A percentile compares a stretch with the other conserved stretches of the same genome.
Evolutionary conservation across 2,113 vertebrate species (phyloP).

Genomic region (Dicerorhinus sumatrensis): DNA sequence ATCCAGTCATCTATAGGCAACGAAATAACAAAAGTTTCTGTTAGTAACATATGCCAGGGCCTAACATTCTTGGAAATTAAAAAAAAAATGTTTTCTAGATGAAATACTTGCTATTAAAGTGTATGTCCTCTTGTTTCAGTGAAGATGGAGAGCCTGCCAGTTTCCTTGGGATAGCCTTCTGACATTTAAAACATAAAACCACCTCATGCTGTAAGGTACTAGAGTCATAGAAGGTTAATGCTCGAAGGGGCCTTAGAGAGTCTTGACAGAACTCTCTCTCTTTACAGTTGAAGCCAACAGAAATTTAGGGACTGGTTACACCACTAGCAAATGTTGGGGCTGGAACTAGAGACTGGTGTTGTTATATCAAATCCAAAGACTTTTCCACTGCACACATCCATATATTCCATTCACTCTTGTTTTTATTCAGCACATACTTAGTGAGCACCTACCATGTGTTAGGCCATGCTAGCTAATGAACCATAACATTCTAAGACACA

Average conservation of each 20-base stretch:
- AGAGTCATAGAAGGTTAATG: not conserved
- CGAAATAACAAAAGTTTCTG: not conserved
- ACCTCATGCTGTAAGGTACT: not conserved
- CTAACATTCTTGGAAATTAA: not conserved
- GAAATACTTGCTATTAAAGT: not conserved
- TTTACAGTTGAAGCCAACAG: not conserved
- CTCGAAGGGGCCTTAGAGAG: not conserved
- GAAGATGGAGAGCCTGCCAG: not conserved
- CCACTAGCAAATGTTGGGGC: not conserved
- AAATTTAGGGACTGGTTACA: not conserved
- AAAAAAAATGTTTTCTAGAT: not conserved
- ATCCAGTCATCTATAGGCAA: not conserved
- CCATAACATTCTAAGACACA: not conserved
- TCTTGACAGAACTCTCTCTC: not conserved
- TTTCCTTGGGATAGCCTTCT: not conserved
- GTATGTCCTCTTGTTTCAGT: not conserved
- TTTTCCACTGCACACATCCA: not conserved
- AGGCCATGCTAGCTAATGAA: too few relatives aligned
- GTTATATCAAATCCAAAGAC: not conserved
- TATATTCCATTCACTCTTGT: too few relatives aligned
- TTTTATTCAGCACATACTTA: not conserved
- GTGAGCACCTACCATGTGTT: not conserved
- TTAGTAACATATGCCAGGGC: not conserved
- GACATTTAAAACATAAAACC: not conserved
- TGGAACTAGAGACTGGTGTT: not conserved